Base-by-base conservation (phyloP, 2,797 vertebrate species). In the Notolepis coatsorum region DNA sequence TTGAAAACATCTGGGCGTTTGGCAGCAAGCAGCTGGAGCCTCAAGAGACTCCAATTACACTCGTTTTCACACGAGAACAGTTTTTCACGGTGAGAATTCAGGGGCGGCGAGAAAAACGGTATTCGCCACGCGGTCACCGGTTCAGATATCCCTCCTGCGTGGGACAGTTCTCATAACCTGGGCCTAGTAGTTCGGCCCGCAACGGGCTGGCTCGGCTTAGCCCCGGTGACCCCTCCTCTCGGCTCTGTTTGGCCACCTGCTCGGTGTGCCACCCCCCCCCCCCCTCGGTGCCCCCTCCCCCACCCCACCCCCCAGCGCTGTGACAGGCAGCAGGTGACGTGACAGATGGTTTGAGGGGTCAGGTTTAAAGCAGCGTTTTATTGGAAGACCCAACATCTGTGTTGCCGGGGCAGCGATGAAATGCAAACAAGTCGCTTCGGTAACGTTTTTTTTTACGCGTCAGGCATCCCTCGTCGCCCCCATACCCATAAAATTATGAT, bases 171-270 rank as follows among this genome's bases (percentile, higher is more conserved):
- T 57, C 31, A 2, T 0, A 25, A 24, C 58, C 61, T 68, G 59
- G n/a, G 53, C 39, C 39, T 30, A 31, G 51, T 46, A n/a, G 7
- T 17, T 49, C 23, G 51, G 52, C 28, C 56, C 38, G 35, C 13
- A 4, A 24, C 12, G 24, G 27, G 3, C 25, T 17, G 18, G 27
- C 24, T 49, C 27, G 3, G 52, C 61, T 73, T 85, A 80, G 87
- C 86, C 88, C 61, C 38, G 0, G 5, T 66, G 88, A 89, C 86
- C 87, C 50, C n/a, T n/a, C n/a, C n/a, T n/a, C n/a, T 46, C 30
- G 62, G 39, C 61, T 80, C 60, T 70, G 75, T 84, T 81, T 76
- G 75, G 70, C 87, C 91, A 90, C 88, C 88, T 91, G 91, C 85
- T 54, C 68, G 12, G 51, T 56, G 43, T n/a, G n/a, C n/a, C n/a